Percentiles rank a stretch among this genome's conserved stretches.
Evolutionary conservation across 2,888 invertebrate species (phyloP).

Genomic region (Mythimna impura): DNA sequence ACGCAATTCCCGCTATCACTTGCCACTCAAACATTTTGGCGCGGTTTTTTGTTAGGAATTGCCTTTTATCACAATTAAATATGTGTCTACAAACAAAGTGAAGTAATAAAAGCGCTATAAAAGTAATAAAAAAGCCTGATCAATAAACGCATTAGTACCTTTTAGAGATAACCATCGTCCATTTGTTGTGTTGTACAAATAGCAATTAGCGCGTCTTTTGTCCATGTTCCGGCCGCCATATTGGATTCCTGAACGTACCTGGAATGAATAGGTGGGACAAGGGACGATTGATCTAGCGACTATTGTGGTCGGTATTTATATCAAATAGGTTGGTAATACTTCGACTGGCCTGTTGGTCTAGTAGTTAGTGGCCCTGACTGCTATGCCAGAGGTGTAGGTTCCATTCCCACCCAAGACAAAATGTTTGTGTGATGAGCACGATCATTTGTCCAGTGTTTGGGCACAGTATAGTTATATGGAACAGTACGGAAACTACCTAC

Average conservation of each 20-base stretch:
- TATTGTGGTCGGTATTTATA: constrained; percentile 2
- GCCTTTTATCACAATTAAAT: constrained; percentile 28
- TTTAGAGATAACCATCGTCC: constrained; percentile 51
- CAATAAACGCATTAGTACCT: constrained; percentile 50
- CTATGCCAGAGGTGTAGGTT: too few relatives aligned
- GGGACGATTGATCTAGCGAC: constrained; percentile 4
- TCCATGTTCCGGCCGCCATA: constrained; percentile 50
- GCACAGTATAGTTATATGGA: too few relatives aligned
- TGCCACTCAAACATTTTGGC: constrained; percentile 10
- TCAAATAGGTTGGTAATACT: not conserved
- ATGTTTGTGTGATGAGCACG: too few relatives aligned
- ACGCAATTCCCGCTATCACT: not conserved
- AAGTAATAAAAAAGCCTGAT: constrained; percentile 15
- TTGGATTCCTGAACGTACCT: constrained; percentile 42
- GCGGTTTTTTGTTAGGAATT: constrained; percentile 10
- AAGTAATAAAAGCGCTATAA: constrained; percentile 37
- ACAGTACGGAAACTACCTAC: too few relatives aligned
- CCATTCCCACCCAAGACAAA: too few relatives aligned
- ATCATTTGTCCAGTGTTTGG: too few relatives aligned
- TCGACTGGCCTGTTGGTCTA: not conserved
- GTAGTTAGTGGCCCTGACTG: too few relatives aligned
- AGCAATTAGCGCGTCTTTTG: constrained; percentile 57
- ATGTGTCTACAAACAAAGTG: constrained; percentile 17
- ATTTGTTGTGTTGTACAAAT: constrained; percentile 48
- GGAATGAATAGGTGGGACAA: constrained; percentile 19